Evolutionary conservation across 1,140 invertebrate genomes (phyloP).

Genomic region (Drosophila willistoni): DNA sequence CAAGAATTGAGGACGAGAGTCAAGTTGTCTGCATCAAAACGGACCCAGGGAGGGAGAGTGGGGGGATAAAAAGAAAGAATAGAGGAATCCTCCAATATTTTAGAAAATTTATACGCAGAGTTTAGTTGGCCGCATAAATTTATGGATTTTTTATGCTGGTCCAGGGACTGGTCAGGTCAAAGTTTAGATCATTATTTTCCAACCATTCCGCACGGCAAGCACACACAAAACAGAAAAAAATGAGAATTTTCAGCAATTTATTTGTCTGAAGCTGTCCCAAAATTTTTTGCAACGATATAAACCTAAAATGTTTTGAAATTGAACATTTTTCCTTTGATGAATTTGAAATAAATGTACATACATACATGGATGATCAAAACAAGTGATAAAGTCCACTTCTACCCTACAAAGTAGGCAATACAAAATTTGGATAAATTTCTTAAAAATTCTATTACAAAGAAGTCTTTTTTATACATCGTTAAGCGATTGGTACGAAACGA

Average conservation of each 20-base stretch:
- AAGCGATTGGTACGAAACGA: too few relatives aligned
- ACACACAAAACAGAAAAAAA: not conserved
- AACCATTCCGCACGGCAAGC: not conserved
- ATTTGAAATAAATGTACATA: not conserved
- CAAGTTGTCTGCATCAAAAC: constrained; percentile 62
- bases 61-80: constrained; percentile 1
- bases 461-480: too few relatives aligned
- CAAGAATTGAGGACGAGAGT: constrained; percentile 70
- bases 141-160: constrained; percentile 15
- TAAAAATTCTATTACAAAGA: too few relatives aligned
- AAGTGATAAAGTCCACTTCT: too few relatives aligned
- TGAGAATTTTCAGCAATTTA: not conserved
- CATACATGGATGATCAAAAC: too few relatives aligned
- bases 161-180: constrained; percentile 1
- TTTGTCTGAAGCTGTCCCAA: not conserved
- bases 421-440: too few relatives aligned
- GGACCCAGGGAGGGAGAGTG: constrained; percentile 3
- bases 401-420: too few relatives aligned
- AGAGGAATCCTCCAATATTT: constrained; percentile 60
- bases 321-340: not conserved
- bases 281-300: not conserved
- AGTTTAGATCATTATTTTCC: constrained; percentile 14
- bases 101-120: constrained; percentile 64
- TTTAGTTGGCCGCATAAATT: constrained; percentile 20
- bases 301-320: not conserved